Base-by-base conservation (phyloP, 2,113 vertebrate genomes). In the Psittacara wagleri region DNA sequence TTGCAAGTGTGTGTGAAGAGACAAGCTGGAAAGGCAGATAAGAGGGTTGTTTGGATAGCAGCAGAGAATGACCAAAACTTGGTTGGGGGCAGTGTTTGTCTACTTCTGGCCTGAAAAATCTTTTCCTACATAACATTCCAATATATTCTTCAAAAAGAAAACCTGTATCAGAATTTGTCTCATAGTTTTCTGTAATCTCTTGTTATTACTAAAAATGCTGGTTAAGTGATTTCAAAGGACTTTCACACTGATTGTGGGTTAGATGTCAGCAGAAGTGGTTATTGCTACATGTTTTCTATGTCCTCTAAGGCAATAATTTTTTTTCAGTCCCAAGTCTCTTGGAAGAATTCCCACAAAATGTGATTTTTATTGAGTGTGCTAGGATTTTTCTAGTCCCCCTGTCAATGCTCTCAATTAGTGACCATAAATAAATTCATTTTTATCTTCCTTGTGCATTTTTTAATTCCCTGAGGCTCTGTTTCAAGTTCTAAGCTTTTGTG, bases 341-440 rank as follows among this genome's bases (percentile, higher is more conserved):
- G 6, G 4, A 55, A 64, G 33, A 83, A 31, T 11, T 64, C 37
- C 59, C 25, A 28, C 11, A 48, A 49, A 75, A 94, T 14, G 0
- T 4, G 39, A 24, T 52, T 27, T 75, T 59, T 28, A 17, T 41
- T 29, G 24, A 66, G 14, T 3, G 9, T 81, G n/a, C 41, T 31
- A 64, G 35, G 55, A 86, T 81, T 86, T 68, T 76, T 86, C 80
- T 31, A 28, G 79, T 64, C 20, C 29, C 16, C 37, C 51, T 70
- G 48, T 44, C 92, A 72, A 41, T 44, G 27, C 22, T 96, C 66
- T 79, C 95, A 95, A 96, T 97, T 97, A 97, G 41, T 17, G 10
- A 84, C 76, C 92, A 91, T 94, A 94, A 93, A 97, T 94, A 97
- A 96, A 88, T 90, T n/a, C 48, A 86, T 86, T 93, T 96, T 96